Percentiles rank a stretch among this genome's conserved stretches.
Conservation (phyloP, 2,113 vertebrate genomes). For the Hippocampus zosterae region DNA sequence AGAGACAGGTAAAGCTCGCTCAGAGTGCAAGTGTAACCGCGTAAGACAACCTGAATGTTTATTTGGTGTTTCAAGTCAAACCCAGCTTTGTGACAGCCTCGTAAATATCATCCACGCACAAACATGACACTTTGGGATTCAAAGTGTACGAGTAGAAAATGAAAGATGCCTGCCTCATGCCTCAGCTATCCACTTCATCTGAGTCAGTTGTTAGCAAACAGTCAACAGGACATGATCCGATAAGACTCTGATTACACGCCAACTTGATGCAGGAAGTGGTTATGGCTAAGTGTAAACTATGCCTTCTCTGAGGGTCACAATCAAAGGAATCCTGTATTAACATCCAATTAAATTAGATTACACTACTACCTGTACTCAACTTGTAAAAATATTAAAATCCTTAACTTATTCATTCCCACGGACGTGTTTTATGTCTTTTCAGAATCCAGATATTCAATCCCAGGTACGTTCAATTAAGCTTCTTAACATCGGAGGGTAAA, state of each 20-base stretch:
- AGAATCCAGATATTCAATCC: too few species aligned
- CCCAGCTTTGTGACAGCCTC: slow-evolving; percentile 13
- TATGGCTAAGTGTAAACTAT: slow-evolving; percentile 1
- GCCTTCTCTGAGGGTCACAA: slow-evolving; percentile 1
- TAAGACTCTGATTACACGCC: slow-evolving; percentile 37
- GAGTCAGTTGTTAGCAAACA: slow-evolving; percentile 36
- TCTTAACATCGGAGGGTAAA: too few species aligned
- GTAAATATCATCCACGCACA: slow-evolving; percentile 12
- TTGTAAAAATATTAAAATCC: too few species aligned
- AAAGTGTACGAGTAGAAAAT: slow-evolving; percentile 51
- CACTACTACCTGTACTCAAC: too few species aligned
- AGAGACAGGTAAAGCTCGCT: neutral
- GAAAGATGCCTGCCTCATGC: slow-evolving; percentile 44
- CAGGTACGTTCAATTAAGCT: too few species aligned
- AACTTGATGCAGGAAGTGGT: slow-evolving; percentile 37
- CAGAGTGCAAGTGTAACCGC: slow-evolving; percentile 2
- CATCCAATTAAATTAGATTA: neutral
- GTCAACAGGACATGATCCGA: slow-evolving; percentile 28
- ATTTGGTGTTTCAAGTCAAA: slow-evolving; percentile 36
- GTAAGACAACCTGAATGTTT: slow-evolving; percentile 27
- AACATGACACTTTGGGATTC: slow-evolving; percentile 16
- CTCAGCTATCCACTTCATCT: slow-evolving; percentile 46
- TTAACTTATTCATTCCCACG: too few species aligned
- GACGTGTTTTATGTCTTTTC: too few species aligned
- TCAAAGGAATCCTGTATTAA: neutral